These are phyloP conservation scores for Gryllus bimaculatus DNA, from an alignment of 1,140 invertebrate species.

Conservation along the genomic window DNA sequence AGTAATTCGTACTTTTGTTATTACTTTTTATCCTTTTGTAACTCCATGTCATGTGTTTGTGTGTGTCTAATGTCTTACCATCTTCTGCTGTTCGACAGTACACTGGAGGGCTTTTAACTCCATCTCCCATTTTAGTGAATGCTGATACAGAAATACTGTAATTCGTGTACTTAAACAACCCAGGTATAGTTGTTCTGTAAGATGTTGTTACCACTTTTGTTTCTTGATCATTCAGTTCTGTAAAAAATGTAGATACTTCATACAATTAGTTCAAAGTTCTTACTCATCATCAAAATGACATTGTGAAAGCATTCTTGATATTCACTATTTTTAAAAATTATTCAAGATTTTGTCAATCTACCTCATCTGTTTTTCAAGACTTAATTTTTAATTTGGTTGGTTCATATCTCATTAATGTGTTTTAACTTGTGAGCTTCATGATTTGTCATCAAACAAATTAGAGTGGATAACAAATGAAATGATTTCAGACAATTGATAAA, in stretches of 20 bases:
- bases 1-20: constrained; percentile 21
- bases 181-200: constrained; percentile 22
- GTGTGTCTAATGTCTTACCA: constrained; percentile 29
- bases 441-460: too few relatives aligned
- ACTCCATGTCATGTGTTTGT: neutral
- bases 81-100: constrained; percentile 44
- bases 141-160: constrained; percentile 47
- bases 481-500: too few relatives aligned
- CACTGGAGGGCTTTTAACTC: constrained; percentile 40
- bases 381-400: too few relatives aligned
- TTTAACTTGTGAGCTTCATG: too few relatives aligned
- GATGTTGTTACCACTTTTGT: constrained; percentile 25
- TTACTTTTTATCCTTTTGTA: neutral
- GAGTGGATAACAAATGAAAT: too few relatives aligned
- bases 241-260: constrained; percentile 11
- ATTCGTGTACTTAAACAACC: constrained; percentile 40
- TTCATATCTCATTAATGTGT: too few relatives aligned
- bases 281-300: neutral
- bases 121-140: constrained; percentile 44
- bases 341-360: neutral
- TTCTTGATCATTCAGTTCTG: constrained; percentile 48
- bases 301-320: neutral
- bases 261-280: neutral
- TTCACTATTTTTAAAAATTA: neutral
- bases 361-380: too few relatives aligned